A percentile compares a stretch with the other conserved stretches of the same genome.
These are phyloP conservation scores for Pangasius krempfi DNA, from an alignment of 2,797 vertebrate species.

Conservation along the genomic window DNA sequence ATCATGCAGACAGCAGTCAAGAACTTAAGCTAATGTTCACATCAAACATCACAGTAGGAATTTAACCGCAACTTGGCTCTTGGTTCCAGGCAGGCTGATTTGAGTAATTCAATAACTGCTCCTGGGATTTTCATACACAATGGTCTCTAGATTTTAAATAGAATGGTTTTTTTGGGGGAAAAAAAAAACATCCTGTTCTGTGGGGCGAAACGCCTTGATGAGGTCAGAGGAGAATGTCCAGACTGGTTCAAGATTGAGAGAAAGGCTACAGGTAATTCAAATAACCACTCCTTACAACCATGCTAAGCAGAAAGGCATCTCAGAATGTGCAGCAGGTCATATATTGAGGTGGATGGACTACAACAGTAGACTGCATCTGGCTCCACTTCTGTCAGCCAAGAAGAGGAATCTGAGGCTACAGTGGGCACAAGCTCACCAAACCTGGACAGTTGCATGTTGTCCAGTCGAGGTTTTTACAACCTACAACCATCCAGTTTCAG, in stretches of 20 bases:
- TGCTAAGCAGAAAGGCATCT: not conserved
- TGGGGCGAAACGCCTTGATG: not conserved
- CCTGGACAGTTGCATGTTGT: too few species aligned
- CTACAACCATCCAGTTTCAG: not conserved
- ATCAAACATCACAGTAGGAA: too few species aligned
- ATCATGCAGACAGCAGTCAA: not conserved
- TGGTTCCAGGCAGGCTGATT: not conserved
- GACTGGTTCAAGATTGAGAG: not conserved
- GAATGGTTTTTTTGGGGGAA: not conserved
- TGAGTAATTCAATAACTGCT: not conserved
- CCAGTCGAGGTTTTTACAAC: not conserved
- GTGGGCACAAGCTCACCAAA: not conserved
- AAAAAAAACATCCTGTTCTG: not conserved
- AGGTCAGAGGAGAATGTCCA: not conserved
- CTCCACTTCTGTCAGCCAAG: not conserved
- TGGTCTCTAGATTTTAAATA: not conserved
- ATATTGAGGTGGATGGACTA: not conserved
- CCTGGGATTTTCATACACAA: not conserved
- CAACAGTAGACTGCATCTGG: not conserved
- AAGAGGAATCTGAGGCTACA: not conserved
- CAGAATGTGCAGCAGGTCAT: not conserved
- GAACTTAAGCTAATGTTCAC: too few species aligned
- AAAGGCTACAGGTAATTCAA: not conserved
- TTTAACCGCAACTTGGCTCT: not conserved
- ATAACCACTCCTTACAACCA: not conserved